Base-by-base conservation (phyloP, 2,888 invertebrate genomes). In the Palloptera scutellata region DNA sequence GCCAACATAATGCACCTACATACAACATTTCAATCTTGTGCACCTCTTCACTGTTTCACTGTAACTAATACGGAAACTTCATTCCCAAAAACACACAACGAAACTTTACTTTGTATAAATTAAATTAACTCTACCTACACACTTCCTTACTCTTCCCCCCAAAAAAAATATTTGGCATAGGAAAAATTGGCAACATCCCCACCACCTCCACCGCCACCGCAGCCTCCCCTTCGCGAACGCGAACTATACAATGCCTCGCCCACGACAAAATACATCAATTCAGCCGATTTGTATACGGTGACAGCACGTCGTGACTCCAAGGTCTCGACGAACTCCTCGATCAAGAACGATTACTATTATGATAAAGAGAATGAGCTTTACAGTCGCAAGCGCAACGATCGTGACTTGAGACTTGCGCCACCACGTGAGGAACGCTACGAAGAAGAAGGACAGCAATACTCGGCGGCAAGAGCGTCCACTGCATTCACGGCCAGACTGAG, bases 321-420 rank as follows among this genome's bases (percentile, higher is more conserved):
- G 74, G 69, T 77, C 5, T 77, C 78, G 62, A 77, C 75, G 70
- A 79, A 79, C 64, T 71, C 72, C 43, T 78, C 79, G 17, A 74
- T 78, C 15, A 77, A 81, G 72, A 80, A 80, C 67, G 85, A 85
- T 66, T 85, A 85, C 71, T 84, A 85, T 75, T 84, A 81, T 68
- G 84, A 85, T 75, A 84, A 85, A 77, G 85, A 85, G 76, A 84
- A 84, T 70, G 84, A 85, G 71, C 75, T 85, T 17, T 82, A 81
- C 65, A 75, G 77, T 51, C 77, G 76, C 43, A 80, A 81, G 41
- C 79, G 80, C 13, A 76, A 66, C 2, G 79, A 81, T 42, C 79
- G 76, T 53, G 80, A 83, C 64, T 74, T 81, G 40, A 84, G 80
- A 48, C 70, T 85, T 67, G 76, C 81, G 59, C 79, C 82, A 43